Evolutionary conservation across 1,140 invertebrate genomes (phyloP), one percentile per base, ranked within the genome.

Genomic region (Formica selysi): DNA sequence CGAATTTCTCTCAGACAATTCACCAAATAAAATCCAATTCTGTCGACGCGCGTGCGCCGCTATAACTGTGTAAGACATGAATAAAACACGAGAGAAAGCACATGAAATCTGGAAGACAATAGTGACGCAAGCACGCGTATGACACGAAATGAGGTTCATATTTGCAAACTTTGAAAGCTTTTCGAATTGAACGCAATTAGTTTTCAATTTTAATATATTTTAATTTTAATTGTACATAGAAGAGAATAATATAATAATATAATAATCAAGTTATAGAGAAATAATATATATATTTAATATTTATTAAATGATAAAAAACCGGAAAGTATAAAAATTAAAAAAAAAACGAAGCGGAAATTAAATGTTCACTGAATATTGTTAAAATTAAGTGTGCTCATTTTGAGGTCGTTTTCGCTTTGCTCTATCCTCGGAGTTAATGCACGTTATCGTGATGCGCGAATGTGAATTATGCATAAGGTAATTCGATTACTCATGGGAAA

Each of bases 1-100:
- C 87, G 87, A 89, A 86, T 86, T 86, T 89, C 88, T 86, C 80
- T 89, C 76, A 83, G 71, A 89, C 87, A 86, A 89, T 89, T 83
- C 79, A 38, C 38, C 68, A 73, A 83, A 73, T 83, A 74, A 83
- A 83, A 61, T 83, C 54, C 79, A 83, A 74, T 83, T 54, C 61
- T 61, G 54, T 83, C 36, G 78, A 68, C 67, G 67, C 38, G 65
- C 51, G 36, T 32, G 32, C 48, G 48, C 13, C 16, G 44, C 67
- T 51, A 41, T 73, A 68, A 61, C 51, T 54, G 68, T 73, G 38
- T 74, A 61, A 70, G 38, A 44, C 68, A 73, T 61, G 68, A 83
- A 83, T 83, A 74, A 74, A 83, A 73, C 54, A 83, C 68, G 79
- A 73, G 79, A 73, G n/a, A 61, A 68, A 73, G 38, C 54, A 26